Percentiles rank a stretch among this genome's conserved stretches.
Conservation (phyloP, 2,113 vertebrate genomes). For the Petromus typicus region DNA sequence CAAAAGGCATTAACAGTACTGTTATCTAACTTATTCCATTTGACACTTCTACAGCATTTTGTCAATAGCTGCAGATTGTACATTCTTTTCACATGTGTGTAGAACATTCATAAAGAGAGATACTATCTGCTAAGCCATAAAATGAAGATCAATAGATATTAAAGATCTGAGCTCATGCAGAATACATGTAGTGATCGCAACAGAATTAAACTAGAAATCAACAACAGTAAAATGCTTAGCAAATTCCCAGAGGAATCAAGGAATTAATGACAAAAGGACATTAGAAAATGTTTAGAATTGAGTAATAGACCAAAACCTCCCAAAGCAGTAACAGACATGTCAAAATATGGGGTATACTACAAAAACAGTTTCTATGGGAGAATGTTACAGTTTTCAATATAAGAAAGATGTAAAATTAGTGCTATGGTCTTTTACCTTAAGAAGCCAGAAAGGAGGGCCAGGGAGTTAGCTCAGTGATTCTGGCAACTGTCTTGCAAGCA, state of each 20-base stretch:
- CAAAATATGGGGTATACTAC: neutral
- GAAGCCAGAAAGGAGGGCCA: neutral
- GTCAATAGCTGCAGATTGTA: neutral
- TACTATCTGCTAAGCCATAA: neutral
- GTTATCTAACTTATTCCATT: neutral
- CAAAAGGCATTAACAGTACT: neutral
- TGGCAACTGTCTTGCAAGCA: too few relatives aligned
- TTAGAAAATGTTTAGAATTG: conserved; percentile 8
- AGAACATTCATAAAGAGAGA: conserved; percentile 8
- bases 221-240: neutral
- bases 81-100: neutral
- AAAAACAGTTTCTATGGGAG: neutral
- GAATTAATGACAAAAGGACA: neutral
- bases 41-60: neutral
- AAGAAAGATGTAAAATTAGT: neutral
- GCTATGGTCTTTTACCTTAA: neutral
- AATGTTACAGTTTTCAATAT: conserved; percentile 32
- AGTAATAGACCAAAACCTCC: neutral
- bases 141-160: neutral
- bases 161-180: neutral
- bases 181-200: neutral
- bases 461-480: too few relatives aligned
- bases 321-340: neutral
- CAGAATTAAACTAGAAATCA: conserved; percentile 15
- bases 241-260: neutral